Percentiles rank a stretch among this genome's conserved stretches.
These are phyloP conservation scores for Leucoraja ocellata DNA, from an alignment of 2,797 vertebrate genomes.

Conservation along the genomic window DNA sequence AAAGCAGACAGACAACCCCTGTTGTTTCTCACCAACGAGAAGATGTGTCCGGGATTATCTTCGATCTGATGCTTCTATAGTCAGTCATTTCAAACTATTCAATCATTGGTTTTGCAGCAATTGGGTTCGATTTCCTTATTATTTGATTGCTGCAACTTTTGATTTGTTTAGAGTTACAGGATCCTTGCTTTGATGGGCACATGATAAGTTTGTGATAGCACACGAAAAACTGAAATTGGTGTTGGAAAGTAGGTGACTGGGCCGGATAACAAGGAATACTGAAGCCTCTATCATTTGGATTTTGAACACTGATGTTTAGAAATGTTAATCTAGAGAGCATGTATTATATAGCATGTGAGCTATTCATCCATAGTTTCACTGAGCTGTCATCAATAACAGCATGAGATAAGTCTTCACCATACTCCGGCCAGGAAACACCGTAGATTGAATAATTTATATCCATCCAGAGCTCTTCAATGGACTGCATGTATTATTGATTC, in stretches of 20 bases:
- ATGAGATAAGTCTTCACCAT: not conserved
- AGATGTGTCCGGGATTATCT: not conserved
- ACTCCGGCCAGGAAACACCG: not conserved
- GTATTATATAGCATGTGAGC: not conserved
- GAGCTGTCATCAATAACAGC: not conserved
- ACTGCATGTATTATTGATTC: not conserved
- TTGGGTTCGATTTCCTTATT: not conserved
- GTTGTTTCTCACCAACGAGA: not conserved
- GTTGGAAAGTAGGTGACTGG: not conserved
- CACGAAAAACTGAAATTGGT: not conserved
- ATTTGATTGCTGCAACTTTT: not conserved
- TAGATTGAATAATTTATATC: not conserved
- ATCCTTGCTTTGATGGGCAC: not conserved
- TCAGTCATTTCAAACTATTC: not conserved
- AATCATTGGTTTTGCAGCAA: not conserved
- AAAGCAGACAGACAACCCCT: not conserved
- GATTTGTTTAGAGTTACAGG: not conserved
- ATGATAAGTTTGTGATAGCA: not conserved
- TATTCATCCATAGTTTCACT: not conserved
- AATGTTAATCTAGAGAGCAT: not conserved
- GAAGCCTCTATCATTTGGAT: conserved; percentile 19
- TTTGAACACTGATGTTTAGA: not conserved
- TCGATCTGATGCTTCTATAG: not conserved
- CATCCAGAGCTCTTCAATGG: not conserved
- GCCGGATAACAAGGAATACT: not conserved